Conservation (phyloP, 2,797 vertebrate species). For the Molossus alvarezi region DNA sequence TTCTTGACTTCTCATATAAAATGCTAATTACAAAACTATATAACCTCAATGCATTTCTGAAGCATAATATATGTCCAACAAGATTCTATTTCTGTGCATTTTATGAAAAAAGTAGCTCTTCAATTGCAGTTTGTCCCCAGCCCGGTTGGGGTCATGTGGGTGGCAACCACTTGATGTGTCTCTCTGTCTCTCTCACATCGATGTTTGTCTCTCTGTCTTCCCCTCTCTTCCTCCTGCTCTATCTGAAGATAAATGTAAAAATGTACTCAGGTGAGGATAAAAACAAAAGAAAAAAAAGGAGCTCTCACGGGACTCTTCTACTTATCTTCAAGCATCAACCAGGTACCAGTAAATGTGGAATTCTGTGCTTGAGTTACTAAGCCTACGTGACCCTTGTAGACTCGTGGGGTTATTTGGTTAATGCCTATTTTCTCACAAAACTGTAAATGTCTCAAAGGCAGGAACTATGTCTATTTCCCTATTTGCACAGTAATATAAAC, state of each 20-base stretch:
- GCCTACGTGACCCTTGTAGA: background rate
- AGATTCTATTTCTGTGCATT: conserved; percentile 11
- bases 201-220: too few species aligned
- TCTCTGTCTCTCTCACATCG: too few species aligned
- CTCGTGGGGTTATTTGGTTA: background rate
- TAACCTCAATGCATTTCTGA: conserved; percentile 13
- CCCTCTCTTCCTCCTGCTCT: too few species aligned
- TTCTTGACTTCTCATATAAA: conserved; percentile 36
- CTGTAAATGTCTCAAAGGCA: background rate
- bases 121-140: too few species aligned
- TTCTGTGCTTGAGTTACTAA: background rate
- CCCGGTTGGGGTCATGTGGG: too few species aligned
- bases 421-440: background rate
- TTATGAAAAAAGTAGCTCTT: background rate
- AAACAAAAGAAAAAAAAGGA: background rate
- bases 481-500: background rate
- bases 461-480: background rate
- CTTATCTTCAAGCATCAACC: background rate
- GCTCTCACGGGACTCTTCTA: background rate
- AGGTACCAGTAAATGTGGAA: background rate
- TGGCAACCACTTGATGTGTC: too few species aligned
- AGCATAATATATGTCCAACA: background rate
- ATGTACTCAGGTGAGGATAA: too few species aligned
- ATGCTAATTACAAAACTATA: background rate
- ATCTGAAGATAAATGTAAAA: too few species aligned